These are phyloP conservation scores for Oreochromis aureus DNA, from an alignment of 2,113 vertebrate species.

Conservation along the genomic window DNA sequence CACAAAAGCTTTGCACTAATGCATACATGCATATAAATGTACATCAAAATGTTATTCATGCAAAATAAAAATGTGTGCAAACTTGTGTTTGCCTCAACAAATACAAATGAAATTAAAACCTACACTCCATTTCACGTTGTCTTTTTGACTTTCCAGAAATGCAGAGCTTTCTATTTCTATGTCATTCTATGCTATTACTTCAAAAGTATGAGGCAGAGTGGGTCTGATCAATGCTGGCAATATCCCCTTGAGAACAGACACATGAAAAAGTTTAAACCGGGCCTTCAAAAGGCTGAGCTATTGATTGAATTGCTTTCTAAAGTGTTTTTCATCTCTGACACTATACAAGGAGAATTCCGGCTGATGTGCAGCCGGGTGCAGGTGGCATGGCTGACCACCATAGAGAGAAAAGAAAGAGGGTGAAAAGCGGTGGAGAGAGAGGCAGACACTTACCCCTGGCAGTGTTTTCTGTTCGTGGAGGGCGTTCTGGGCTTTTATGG, in stretches of 20 bases:
- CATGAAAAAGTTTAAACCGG: constrained; percentile 59
- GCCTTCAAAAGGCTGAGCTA: constrained; percentile 66
- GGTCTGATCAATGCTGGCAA: constrained; percentile 64
- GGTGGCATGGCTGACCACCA: constrained; percentile 52
- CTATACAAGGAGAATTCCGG: constrained; percentile 26
- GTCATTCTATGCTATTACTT: constrained; percentile 43
- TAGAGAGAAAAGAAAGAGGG: not conserved
- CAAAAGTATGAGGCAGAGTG: constrained; percentile 46
- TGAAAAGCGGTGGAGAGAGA: not conserved
- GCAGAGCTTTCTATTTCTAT: constrained; percentile 13
- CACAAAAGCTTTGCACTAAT: not conserved
- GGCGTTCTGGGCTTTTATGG: constrained; percentile 97
- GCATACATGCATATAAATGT: not conserved
- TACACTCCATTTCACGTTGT: not conserved
- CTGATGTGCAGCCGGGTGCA: constrained; percentile 44
- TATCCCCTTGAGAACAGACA: constrained; percentile 50
- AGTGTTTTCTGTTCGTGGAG: constrained; percentile 97
- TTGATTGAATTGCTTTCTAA: constrained; percentile 68
- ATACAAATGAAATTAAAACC: not conserved
- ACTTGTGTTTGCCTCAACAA: not conserved
- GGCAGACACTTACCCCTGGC: constrained; percentile 86
- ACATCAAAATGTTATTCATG: not conserved
- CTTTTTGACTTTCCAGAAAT: constrained; percentile 8
- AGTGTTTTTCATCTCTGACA: constrained; percentile 55
- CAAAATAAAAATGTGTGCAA: not conserved